phyloP scores from a whole-genome alignment of 2,888 invertebrate genomes.

The Eilema caniola region DNA sequence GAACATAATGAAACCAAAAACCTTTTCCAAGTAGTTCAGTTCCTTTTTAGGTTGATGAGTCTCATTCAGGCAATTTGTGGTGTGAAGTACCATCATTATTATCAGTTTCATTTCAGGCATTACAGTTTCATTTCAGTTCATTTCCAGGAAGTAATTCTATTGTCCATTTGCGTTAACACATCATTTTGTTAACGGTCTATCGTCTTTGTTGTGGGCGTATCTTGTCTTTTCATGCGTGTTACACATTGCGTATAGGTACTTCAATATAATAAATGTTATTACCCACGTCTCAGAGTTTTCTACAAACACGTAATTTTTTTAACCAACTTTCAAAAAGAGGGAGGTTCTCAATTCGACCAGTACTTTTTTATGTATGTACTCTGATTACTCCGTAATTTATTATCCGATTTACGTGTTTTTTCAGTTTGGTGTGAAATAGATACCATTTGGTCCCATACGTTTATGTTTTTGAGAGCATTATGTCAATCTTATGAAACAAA shows the following conservation, averaged over 20 bases:
- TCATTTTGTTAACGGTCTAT: neutral
- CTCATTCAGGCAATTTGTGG: neutral
- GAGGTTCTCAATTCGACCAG: too few species aligned
- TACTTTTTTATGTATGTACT: too few species aligned
- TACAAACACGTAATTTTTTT: neutral
- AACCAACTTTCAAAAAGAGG: too few species aligned
- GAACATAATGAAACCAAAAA: neutral
- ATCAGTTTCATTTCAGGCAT: neutral
- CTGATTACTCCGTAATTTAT: too few species aligned
- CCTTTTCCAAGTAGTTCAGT: neutral
- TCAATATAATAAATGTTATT: neutral
- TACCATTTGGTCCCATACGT: too few species aligned
- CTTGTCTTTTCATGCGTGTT: neutral
- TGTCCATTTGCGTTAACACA: neutral
- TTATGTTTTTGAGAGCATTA: too few species aligned
- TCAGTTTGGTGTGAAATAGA: too few species aligned
- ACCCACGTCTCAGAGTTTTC: neutral
- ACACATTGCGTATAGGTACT: neutral
- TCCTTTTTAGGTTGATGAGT: slow-evolving; percentile 1
- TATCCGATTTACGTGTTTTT: too few species aligned
- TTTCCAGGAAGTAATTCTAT: neutral
- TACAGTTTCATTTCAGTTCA: neutral
- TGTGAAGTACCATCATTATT: neutral
- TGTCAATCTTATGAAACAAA: too few species aligned
- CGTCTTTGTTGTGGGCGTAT: neutral